Evolutionary conservation across 2,797 vertebrate genomes (phyloP).

Genomic region (Cynodonichthys magdalenae): DNA sequence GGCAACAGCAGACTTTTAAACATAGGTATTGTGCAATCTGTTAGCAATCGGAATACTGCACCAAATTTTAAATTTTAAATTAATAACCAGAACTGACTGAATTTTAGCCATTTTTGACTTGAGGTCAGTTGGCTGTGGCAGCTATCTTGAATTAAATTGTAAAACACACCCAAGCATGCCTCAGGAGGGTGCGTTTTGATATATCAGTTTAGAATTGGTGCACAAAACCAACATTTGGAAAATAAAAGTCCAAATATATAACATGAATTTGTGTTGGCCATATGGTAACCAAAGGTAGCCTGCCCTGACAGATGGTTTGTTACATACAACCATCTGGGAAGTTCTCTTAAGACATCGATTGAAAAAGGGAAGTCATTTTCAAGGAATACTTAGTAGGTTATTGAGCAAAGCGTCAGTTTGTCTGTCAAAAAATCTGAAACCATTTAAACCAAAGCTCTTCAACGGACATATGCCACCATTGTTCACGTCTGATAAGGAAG

Average conservation of each 20-base stretch:
- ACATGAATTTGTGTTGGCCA: slow-evolving; percentile 3
- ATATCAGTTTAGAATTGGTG: neutral
- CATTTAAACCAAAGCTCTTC: neutral
- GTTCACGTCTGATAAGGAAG: neutral
- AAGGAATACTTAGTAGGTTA: slow-evolving; percentile 3
- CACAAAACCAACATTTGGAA: neutral
- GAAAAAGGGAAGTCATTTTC: neutral
- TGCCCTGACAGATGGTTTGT: slow-evolving; percentile 26
- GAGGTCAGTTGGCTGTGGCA: no score
- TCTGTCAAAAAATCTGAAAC: neutral
- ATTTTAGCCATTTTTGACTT: no score
- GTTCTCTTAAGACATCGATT: slow-evolving; percentile 15
- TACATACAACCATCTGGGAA: slow-evolving; percentile 17
- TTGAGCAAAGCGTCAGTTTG: neutral
- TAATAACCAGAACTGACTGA: no score
- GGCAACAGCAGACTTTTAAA: no score
- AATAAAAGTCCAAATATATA: neutral
- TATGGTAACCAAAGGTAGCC: slow-evolving; percentile 20
- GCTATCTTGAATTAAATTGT: no score
- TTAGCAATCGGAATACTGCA: no score
- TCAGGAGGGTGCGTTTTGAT: neutral
- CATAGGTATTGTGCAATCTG: no score
- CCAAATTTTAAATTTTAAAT: no score
- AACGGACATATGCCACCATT: neutral
- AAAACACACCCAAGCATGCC: neutral